phyloP scores from a whole-genome alignment of 2,113 vertebrate genomes.

The Notechis scutatus region DNA sequence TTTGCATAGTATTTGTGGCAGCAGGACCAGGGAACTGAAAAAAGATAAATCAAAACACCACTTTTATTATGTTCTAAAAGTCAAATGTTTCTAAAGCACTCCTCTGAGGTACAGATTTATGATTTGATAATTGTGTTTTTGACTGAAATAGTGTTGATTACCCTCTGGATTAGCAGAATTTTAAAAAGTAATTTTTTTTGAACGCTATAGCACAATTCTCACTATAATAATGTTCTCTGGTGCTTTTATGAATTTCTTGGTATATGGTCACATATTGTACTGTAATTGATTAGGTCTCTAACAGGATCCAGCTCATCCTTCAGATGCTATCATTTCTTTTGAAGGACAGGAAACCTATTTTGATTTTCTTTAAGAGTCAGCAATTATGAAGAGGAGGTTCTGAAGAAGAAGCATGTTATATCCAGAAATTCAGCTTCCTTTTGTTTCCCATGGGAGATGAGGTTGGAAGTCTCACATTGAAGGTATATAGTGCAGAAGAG shows the following conservation, averaged over 20 bases:
- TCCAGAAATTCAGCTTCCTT: neutral
- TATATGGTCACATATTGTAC: neutral
- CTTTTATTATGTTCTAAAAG: conserved; percentile 7
- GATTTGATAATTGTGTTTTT: neutral
- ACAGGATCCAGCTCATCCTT: neutral
- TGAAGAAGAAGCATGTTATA: neutral
- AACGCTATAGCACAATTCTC: neutral
- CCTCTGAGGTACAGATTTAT: neutral
- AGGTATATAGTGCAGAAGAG: neutral
- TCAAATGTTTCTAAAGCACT: conserved; percentile 8
- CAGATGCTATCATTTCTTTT: neutral
- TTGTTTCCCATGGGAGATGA: neutral
- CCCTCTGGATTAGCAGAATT: neutral
- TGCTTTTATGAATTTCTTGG: neutral
- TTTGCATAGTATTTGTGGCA: neutral
- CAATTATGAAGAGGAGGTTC: neutral
- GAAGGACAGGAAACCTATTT: neutral
- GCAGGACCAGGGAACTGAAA: neutral
- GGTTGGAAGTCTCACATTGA: neutral
- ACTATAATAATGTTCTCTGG: neutral
- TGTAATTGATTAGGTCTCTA: neutral
- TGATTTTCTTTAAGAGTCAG: neutral
- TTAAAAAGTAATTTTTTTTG: neutral
- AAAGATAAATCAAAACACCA: neutral
- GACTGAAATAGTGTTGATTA: neutral